Base-by-base conservation (phyloP, 2,888 invertebrate genomes). In the Megaustenia siamemsis region DNA sequence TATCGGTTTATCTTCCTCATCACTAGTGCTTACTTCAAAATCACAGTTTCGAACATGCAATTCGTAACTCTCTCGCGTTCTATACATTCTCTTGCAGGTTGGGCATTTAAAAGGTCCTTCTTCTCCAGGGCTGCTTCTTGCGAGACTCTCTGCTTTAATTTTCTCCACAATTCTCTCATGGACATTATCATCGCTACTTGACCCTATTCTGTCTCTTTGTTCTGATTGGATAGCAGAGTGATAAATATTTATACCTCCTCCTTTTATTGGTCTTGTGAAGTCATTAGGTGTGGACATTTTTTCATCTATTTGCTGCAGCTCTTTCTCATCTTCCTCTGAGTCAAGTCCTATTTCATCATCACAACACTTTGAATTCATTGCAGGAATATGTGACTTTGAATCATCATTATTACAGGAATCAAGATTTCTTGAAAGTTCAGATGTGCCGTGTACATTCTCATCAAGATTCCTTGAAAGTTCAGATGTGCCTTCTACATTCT, bases 61-160 rank as follows among this genome's bases (percentile, higher is more conserved):
- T 43, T 91, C 86, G 81, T 91, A 94, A 87, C 94, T 94, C 84
- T 93, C 93, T 82, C 90, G 90, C 0, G 94, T 94, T 63, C 94
- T 90, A 86, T 94, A 94, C 83, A 91, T 76, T 69, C 97, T 96
- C 90, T 97, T 97, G 92, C 98, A 98, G 87, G 97, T 96, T 89
- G 96, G 96, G 94, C 98, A 98, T 90, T 97, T 96, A 0, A 98
- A 97, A 12, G 97, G 96, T 5, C 93, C 93, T 73, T 90, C 89
- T n/a, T 91, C 91, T 35, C 90, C 90, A 5, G 92, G 90, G 76
- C 89, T 89, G 84, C 93, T 93, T 53, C 93, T 92, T 3, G 93
- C 93, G 71, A 93, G 87, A 86, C 93, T 93, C 87, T 93, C 93
- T 15, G 83, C 83, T 60, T 83, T 77, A 53, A 83, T 83, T 60